Evolutionary conservation across 2,113 vertebrate genomes (phyloP).

Genomic region (Syngnathoides biaculeatus): DNA sequence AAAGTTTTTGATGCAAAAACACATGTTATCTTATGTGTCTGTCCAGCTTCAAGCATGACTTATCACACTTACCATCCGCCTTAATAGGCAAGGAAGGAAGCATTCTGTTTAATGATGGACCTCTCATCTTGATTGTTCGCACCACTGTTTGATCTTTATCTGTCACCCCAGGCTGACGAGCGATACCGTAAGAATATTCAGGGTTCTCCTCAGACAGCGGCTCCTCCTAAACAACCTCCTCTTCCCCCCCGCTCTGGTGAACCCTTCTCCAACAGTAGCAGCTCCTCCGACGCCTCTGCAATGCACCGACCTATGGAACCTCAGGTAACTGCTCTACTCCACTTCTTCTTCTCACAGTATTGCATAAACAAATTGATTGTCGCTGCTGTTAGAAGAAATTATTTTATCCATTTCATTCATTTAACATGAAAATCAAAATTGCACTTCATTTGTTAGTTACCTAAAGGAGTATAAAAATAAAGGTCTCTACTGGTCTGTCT

Average conservation of each 20-base stretch:
- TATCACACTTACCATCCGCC: background rate
- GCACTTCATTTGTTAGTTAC: background rate
- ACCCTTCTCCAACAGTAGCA: constrained; percentile 89
- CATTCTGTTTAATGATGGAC: constrained; percentile 1
- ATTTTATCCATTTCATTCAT: background rate
- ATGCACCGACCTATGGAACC: constrained; percentile 93
- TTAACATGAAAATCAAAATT: background rate
- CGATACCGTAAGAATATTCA: constrained; percentile 94
- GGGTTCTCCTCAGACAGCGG: constrained; percentile 91
- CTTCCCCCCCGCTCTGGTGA: constrained; percentile 91
- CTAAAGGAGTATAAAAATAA: background rate
- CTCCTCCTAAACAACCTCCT: constrained; percentile 86
- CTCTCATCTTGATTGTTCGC: background rate
- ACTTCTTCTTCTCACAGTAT: constrained; percentile 30
- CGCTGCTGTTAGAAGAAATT: background rate
- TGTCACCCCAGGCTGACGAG: constrained; percentile 84
- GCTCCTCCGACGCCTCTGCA: constrained; percentile 77
- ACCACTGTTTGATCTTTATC: background rate
- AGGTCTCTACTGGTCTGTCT: too few species aligned
- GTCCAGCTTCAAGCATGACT: constrained; percentile 51
- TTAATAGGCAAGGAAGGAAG: background rate
- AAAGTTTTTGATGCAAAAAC: constrained; percentile 5
- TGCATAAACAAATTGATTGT: background rate
- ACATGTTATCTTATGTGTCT: constrained; percentile 20
- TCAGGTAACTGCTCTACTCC: constrained; percentile 78